These are phyloP conservation scores for Syrrhaptes paradoxus DNA, from an alignment of 2,113 vertebrate genomes.

Conservation along the genomic window DNA sequence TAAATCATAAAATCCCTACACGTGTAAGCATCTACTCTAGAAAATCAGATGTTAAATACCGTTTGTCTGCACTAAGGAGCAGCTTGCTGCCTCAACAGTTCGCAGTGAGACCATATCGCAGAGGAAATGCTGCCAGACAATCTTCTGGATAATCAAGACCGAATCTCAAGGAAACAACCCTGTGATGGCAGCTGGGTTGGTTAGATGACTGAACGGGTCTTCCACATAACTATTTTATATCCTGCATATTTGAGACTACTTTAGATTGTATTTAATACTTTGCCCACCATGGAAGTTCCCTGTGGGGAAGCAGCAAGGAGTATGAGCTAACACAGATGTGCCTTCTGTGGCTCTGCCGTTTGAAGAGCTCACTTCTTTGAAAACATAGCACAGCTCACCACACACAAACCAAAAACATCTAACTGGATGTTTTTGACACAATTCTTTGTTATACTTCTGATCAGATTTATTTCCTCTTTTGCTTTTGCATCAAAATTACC, in stretches of 20 bases:
- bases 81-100: not conserved
- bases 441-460: not conserved
- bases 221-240: not conserved
- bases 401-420: not conserved
- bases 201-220: not conserved
- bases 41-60: not conserved
- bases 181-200: not conserved
- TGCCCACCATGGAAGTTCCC: not conserved
- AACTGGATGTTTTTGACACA: not conserved
- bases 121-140: not conserved
- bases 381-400: not conserved
- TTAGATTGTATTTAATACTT: not conserved
- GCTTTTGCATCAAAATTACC: not conserved
- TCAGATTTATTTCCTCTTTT: not conserved
- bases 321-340: not conserved
- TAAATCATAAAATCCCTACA: not conserved
- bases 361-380: not conserved
- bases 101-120: not conserved
- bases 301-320: not conserved
- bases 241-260: not conserved
- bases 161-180: not conserved
- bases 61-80: not conserved
- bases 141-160: not conserved
- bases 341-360: not conserved
- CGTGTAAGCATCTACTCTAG: not conserved